These are phyloP conservation scores for Tringa solitaria DNA, from an alignment of 2,113 vertebrate species.

Conservation along the genomic window DNA sequence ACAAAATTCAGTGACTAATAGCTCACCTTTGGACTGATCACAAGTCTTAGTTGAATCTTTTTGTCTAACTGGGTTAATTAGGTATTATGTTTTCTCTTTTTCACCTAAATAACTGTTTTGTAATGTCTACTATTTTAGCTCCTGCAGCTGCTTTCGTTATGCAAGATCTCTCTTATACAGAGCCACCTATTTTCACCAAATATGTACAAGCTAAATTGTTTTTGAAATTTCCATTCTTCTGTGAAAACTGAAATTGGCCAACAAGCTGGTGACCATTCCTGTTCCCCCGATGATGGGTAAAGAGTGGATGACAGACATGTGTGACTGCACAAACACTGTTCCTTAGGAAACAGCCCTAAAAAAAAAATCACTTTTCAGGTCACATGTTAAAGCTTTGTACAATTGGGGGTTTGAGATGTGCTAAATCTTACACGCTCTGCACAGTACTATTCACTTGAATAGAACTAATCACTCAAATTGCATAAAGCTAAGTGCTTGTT, in stretches of 20 bases:
- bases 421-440: background rate
- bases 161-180: background rate
- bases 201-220: background rate
- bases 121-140: background rate
- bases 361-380: background rate
- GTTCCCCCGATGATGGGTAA: accelerated
- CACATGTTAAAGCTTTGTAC: slow-evolving; percentile 35
- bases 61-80: background rate
- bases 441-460: slow-evolving; percentile 34
- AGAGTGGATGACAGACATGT: background rate
- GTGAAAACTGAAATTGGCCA: background rate
- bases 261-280: background rate
- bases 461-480: slow-evolving; percentile 55
- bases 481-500: slow-evolving; percentile 59
- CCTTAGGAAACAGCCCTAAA: background rate
- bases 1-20: background rate
- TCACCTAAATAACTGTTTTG: background rate
- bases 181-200: background rate
- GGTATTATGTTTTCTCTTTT: slow-evolving; percentile 2
- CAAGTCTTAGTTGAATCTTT: background rate
- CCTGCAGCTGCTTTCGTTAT: background rate
- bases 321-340: background rate
- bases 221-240: background rate
- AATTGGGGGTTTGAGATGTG: slow-evolving; percentile 41
- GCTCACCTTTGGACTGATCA: background rate